These are phyloP conservation scores for Potorous gilbertii DNA, from an alignment of 2,797 vertebrate genomes.

Conservation along the genomic window DNA sequence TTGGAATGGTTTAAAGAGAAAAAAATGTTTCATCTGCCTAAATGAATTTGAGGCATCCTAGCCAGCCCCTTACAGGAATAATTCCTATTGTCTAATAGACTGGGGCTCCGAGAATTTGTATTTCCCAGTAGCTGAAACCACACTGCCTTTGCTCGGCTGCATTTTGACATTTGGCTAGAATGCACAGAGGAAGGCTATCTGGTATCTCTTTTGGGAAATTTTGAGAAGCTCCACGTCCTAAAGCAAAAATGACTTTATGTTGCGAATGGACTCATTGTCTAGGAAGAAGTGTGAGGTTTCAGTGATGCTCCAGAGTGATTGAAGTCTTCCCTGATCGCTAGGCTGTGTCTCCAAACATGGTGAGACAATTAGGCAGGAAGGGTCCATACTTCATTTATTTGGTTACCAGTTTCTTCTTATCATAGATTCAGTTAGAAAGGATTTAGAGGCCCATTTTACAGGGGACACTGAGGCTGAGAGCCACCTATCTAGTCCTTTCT, in stretches of 20 bases:
- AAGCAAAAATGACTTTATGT: background rate
- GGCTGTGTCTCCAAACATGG: background rate
- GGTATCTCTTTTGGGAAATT: background rate
- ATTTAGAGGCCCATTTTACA: background rate
- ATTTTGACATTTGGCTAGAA: background rate
- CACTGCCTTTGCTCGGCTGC: background rate
- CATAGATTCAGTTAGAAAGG: background rate
- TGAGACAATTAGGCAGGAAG: background rate
- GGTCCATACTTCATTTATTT: background rate
- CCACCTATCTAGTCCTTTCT: background rate
- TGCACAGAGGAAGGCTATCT: background rate
- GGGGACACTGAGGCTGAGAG: background rate
- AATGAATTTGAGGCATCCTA: slow-evolving; percentile 37
- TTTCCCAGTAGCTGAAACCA: background rate
- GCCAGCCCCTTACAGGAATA: background rate
- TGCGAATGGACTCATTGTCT: background rate
- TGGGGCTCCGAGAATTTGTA: background rate
- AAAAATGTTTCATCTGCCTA: slow-evolving; percentile 14
- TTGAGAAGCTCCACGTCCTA: background rate
- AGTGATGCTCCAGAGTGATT: background rate
- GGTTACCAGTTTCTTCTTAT: background rate
- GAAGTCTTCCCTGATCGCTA: background rate
- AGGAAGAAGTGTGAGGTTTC: background rate
- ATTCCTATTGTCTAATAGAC: background rate
- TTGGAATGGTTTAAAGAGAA: slow-evolving; percentile 49